Evolutionary conservation across 2,113 vertebrate species (phyloP), one percentile per base, ranked within the genome.

Genomic region (Kryptolebias marmoratus): DNA sequence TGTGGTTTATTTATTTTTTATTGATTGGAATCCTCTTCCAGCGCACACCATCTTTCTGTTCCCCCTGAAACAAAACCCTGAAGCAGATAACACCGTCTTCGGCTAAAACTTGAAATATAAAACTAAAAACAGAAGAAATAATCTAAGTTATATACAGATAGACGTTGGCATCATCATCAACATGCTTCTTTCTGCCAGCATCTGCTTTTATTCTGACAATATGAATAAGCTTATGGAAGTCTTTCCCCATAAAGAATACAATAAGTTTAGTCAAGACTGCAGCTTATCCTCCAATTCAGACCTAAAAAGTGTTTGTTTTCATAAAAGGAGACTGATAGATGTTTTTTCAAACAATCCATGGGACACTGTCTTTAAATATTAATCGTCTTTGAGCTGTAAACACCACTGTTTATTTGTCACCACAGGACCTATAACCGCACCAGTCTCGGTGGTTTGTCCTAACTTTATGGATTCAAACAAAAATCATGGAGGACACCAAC

Each of bases 341-440:
- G 28, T 11, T 44, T 42, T 18, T 32, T 65, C n/a, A 18, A 64
- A 44, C n/a, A 64, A 64, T 59, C 31, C 61, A 28, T 56, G 28
- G 50, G 55, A 81, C 22, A 64, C 75, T 27, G 13, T 63, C 18
- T 75, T 70, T 77, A 81, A 75, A 87, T 73, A 87, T 79, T 78
- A 49, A 83, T 73, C 1, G 64, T 67, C 54, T 73, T 18, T 55
- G 30, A 55, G 15, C 9, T 64, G 64, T 18, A 80, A 72, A 80
- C 65, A 60, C 7, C 36, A 62, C 1, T 18, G 52, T 80, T 71
- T 83, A 57, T 85, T 76, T 71, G 69, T 62, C 36, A 47, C 52
- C 18, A 55, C 44, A 76, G 50, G 1, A 50, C 12, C 48, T n/a
- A 57, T 65, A 27, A 61, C 39, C 2, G 57, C 6, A 28, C 5